Evolutionary conservation across 1,140 invertebrate species (phyloP).

Genomic region (Drosophila lowei): DNA sequence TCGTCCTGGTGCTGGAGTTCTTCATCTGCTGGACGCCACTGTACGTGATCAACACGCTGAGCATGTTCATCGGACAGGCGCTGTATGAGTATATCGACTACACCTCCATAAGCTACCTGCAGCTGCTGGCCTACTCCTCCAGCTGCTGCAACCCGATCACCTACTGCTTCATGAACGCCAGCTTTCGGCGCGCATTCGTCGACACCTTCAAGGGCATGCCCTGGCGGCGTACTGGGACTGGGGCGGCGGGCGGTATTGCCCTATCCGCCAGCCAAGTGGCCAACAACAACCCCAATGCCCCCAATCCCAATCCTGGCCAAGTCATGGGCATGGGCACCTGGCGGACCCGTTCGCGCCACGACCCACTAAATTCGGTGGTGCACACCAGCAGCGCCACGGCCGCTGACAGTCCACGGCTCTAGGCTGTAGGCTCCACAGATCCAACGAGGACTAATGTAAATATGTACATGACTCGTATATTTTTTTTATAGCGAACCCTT

Average conservation of each 20-base stretch:
- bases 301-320: constrained; percentile 21
- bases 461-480: constrained; percentile 12
- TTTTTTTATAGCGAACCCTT: constrained; percentile 25
- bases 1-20: constrained; percentile 95
- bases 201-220: constrained; percentile 78
- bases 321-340: constrained; percentile 54
- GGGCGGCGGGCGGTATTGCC: neutral
- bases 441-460: constrained; percentile 17
- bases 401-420: constrained; percentile 56
- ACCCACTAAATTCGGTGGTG: constrained; percentile 58
- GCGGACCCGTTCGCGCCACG: constrained; percentile 55
- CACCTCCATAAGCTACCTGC: constrained; percentile 90
- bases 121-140: constrained; percentile 93
- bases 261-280: constrained; percentile 61
- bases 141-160: constrained; percentile 96
- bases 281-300: constrained; percentile 8
- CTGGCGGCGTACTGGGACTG: constrained; percentile 33
- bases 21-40: constrained; percentile 97
- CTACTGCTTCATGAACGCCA: constrained; percentile 97
- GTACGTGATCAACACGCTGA: constrained; percentile 92
- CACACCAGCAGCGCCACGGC: constrained; percentile 44
- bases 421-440: constrained; percentile 2
- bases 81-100: constrained; percentile 89
- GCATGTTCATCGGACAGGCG: constrained; percentile 88
- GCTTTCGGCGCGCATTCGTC: constrained; percentile 90